Evolutionary conservation across 2,888 invertebrate genomes (phyloP), one percentile per base, ranked within the genome.

Genomic region (Junonia oenone): DNA sequence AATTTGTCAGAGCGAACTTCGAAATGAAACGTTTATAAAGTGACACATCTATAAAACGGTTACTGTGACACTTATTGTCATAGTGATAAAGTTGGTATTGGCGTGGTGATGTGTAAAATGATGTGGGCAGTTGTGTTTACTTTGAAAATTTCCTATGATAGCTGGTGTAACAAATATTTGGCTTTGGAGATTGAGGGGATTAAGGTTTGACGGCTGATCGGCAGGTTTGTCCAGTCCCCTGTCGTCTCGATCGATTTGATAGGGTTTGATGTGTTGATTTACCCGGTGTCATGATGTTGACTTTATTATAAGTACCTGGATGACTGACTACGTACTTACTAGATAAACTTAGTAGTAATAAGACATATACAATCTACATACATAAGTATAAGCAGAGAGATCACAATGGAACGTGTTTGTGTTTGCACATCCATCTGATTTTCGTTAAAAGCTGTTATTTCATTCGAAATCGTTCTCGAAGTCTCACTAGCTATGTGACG

Each of bases 101-200:
- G 14, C 9, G 8, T 9, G 6, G 15, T 9, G 6, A 14, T 8
- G 8, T 14, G 1, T n/a, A 11, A 37, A 0, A 6, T 37, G 11
- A 19, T 13, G 9, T 43, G 17, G 51, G 17, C 17, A 2, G 4
- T 11, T 17, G 26, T 40, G 29, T 46, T 46, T 52, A 52, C 46
- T 46, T 52, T 29, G 51, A 37, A 52, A 52, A 46, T n/a, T 47
- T 53, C 38, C 38, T 53, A n/a, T 47, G 38, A 40, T 53, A 40
- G 46, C 35, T 45, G 26, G 14, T 45, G 15, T 19, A 5, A 33
- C 22, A 46, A 47, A 47, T 53, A 53, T 47, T 53, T 53, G 29
- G 31, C 1, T 47, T 53, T 37, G 4, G 6, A 15, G 26, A 43
- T 37, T 27, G 6, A 15, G 6, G 15, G 26, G 53, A 31, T 47